Percentiles rank a stretch among this genome's conserved stretches.
Conservation (phyloP, 2,888 invertebrate genomes). For the Tiliacea aurago region DNA sequence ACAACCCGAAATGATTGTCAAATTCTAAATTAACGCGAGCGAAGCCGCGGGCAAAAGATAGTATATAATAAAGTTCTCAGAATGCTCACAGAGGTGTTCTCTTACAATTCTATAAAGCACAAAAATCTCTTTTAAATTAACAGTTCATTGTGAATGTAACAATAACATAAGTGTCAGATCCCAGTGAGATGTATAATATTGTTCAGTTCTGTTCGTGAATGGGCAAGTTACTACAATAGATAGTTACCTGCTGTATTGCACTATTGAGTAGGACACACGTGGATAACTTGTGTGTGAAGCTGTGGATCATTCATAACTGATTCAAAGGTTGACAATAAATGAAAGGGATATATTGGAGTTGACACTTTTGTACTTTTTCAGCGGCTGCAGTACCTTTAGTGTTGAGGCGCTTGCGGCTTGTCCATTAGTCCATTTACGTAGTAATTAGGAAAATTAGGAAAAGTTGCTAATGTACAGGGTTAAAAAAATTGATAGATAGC, state of each 20-base stretch:
- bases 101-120: conserved; percentile 10
- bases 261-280: conserved; percentile 24
- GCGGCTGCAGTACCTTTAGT: too few species aligned
- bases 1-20: too few species aligned
- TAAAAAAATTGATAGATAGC: too few species aligned
- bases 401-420: too few species aligned
- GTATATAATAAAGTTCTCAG: conserved; percentile 6
- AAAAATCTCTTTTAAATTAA: conserved; percentile 34
- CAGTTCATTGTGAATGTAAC: conserved; percentile 40
- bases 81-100: conserved; percentile 15
- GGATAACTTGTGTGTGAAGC: conserved; percentile 9
- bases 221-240: conserved; percentile 33
- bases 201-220: conserved; percentile 30
- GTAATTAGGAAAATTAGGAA: not conserved
- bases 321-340: not conserved
- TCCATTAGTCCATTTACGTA: not conserved
- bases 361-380: not conserved
- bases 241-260: conserved; percentile 40
- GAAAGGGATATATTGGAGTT: not conserved
- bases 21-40: too few species aligned
- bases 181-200: conserved; percentile 8
- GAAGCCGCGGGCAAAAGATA: too few species aligned
- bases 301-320: conserved; percentile 18
- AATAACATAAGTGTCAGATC: conserved; percentile 41
- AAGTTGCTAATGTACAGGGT: too few species aligned